Evolutionary conservation across 2,888 invertebrate species (phyloP).

Genomic region (Cantharis flavilabris): DNA sequence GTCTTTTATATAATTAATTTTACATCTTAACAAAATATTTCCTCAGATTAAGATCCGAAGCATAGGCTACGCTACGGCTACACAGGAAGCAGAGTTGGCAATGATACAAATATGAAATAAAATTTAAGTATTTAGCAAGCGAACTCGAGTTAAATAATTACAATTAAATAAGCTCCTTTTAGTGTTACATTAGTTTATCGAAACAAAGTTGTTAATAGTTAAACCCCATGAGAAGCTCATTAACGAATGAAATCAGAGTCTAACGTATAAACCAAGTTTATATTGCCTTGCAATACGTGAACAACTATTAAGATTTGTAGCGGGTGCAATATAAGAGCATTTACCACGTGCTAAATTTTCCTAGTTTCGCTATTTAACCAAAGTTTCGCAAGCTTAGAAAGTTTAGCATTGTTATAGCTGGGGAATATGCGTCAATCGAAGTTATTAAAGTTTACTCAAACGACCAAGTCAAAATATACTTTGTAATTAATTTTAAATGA

Average conservation of each 20-base stretch:
- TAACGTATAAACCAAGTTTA: not conserved
- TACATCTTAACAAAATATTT: not conserved
- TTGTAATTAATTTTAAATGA: conserved; percentile 5
- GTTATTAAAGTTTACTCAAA: conserved; percentile 37
- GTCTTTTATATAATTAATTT: not conserved
- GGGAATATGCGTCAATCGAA: conserved; percentile 32
- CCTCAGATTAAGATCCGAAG: not conserved
- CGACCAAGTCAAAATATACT: conserved; percentile 18
- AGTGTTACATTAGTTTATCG: not conserved
- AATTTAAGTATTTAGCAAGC: not conserved
- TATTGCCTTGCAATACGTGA: conserved; percentile 16
- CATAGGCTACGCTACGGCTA: too few species aligned
- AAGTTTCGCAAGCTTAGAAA: conserved; percentile 18
- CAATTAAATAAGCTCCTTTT: not conserved
- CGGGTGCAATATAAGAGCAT: conserved; percentile 13
- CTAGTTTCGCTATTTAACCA: conserved; percentile 11
- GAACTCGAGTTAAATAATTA: not conserved
- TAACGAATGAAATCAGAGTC: conserved; percentile 2
- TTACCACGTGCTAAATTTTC: conserved; percentile 25
- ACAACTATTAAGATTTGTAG: conserved; percentile 16
- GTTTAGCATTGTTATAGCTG: conserved; percentile 22
- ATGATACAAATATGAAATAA: not conserved
- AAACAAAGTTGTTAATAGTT: conserved; percentile 3
- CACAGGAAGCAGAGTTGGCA: not conserved
- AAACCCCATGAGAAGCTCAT: conserved; percentile 1